Conservation (phyloP, 2,888 invertebrate species). For the Uropetala carovei region DNA sequence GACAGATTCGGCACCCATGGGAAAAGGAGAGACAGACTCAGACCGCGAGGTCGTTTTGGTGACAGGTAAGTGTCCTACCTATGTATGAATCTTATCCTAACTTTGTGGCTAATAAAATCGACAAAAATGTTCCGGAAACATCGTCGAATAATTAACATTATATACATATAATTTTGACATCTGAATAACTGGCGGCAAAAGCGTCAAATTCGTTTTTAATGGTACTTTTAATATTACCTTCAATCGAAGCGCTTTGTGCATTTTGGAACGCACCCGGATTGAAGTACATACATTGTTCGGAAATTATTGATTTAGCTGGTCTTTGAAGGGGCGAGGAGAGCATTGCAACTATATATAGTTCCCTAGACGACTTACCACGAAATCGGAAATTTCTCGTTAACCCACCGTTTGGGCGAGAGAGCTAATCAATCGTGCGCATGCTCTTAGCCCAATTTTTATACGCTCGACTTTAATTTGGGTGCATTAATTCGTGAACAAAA, state of each 20-base stretch:
- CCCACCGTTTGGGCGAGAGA: background rate
- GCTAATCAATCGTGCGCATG: background rate
- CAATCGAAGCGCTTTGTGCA: too few species aligned
- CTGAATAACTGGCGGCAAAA: too few species aligned
- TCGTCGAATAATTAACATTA: background rate
- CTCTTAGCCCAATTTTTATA: background rate
- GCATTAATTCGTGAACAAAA: background rate
- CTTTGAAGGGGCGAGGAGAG: too few species aligned
- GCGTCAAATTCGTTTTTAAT: too few species aligned
- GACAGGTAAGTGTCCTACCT: slow-evolving; percentile 4
- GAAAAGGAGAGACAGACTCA: background rate
- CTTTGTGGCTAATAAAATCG: background rate
- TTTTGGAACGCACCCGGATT: too few species aligned
- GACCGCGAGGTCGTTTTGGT: slow-evolving; percentile 29
- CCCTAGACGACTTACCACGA: background rate
- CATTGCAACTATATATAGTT: background rate
- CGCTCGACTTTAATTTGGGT: background rate
- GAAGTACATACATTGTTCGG: too few species aligned
- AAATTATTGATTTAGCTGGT: too few species aligned
- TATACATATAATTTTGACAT: too few species aligned
- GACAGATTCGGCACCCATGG: background rate
- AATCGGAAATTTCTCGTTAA: background rate
- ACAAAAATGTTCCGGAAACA: background rate
- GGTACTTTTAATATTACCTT: too few species aligned
- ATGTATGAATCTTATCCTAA: background rate